Evolutionary conservation across 2,113 vertebrate genomes (phyloP), one percentile per base, ranked within the genome.

Genomic region (Ammospiza caudacuta): DNA sequence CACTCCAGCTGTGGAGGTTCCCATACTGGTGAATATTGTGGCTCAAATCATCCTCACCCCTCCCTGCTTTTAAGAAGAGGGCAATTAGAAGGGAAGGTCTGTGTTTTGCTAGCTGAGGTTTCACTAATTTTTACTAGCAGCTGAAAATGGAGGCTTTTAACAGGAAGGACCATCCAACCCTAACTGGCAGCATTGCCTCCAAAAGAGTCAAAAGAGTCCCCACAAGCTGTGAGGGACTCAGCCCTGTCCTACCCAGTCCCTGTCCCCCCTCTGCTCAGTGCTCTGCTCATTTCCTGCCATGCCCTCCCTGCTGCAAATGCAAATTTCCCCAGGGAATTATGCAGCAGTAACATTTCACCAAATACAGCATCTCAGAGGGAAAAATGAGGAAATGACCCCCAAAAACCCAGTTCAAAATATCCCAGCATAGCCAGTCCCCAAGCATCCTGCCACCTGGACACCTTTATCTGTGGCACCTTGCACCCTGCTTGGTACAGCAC

Each of bases 241-340:
- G 47, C 25, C 24, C 29, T 16, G 3, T 27, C 31, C 44, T 55
- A 25, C 17, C 12, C 25, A 41, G 21, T 11, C 21, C 11, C 2
- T 44, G 18, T 31, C 3, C 6, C 8, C 2, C 0, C 16, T 3
- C 1, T 16, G 27, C 20, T 31, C 3, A 0, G 9, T 39, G 28
- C 22, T 81, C 43, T 39, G 78, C 64, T 58, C 31, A 64, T 18
- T 33, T 64, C 49, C 49, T 67, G 44, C 23, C 2, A 0, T 44
- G 25, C 9, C 24, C 12, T 51, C 57, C 33, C 47, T 68, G 20
- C 64, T 6, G 1, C 37, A 39, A 39, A 39, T 11, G 37, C 37
- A 39, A 39, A 39, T 39, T 39, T 39, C 8, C 3, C 25, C 15
- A 2, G 5, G 35, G 83, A 73, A 24, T 23, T 61, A 10, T 2